Evolutionary conservation across 2,888 invertebrate species (phyloP).

Genomic region (Agonum fuliginosum): DNA sequence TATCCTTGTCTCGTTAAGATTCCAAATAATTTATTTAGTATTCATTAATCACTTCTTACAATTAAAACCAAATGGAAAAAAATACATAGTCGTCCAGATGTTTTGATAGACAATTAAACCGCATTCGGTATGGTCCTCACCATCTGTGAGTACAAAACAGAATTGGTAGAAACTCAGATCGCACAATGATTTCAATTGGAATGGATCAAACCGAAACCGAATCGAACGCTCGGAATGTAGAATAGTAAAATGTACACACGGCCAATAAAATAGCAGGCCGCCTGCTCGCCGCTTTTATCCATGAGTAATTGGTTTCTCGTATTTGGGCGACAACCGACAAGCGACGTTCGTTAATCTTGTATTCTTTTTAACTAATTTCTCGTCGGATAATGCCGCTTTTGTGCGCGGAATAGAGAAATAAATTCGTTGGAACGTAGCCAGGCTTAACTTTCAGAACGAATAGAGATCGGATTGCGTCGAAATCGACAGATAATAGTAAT

Average conservation of each 20-base stretch:
- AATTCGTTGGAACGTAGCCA: slow-evolving; percentile 45
- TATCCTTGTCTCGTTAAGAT: too few species aligned
- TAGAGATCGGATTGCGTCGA: slow-evolving; percentile 33
- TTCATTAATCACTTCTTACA: too few species aligned
- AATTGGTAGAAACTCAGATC: slow-evolving; percentile 22
- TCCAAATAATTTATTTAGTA: too few species aligned
- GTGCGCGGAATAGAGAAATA: slow-evolving; percentile 54
- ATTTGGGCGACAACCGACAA: slow-evolving; percentile 66
- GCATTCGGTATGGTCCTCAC: neutral
- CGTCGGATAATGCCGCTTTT: slow-evolving; percentile 64
- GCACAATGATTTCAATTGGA: slow-evolving; percentile 33
- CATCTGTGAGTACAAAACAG: neutral
- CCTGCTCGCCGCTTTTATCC: slow-evolving; percentile 41
- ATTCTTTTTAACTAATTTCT: slow-evolving; percentile 67
- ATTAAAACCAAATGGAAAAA: neutral
- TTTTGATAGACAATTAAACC: neutral
- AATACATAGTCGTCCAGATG: neutral
- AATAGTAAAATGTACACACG: slow-evolving; percentile 15
- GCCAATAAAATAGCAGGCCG: slow-evolving; percentile 24
- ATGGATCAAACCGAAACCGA: slow-evolving; percentile 12
- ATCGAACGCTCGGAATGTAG: neutral
- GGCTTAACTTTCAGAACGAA: slow-evolving; percentile 38
- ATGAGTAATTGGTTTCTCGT: slow-evolving; percentile 69
- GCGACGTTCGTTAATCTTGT: slow-evolving; percentile 65
- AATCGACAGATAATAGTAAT: slow-evolving; percentile 52